phyloP scores from a whole-genome alignment of 2,888 invertebrate species.

The Pandemis cinnamomeana region DNA sequence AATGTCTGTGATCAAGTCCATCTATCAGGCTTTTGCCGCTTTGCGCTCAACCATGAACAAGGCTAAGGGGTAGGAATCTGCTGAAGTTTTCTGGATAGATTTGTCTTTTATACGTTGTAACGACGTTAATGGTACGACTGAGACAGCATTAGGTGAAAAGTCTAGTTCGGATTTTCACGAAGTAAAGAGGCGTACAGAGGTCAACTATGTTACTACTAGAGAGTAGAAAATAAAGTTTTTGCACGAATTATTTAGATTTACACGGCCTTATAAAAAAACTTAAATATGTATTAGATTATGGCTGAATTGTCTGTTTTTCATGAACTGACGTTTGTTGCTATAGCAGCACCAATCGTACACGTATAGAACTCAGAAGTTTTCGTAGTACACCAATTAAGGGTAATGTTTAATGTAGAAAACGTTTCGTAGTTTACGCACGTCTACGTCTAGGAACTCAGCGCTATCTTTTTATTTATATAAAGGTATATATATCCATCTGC shows the following conservation, averaged over 20 bases:
- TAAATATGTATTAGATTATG: too few species aligned
- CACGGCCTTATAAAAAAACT: too few species aligned
- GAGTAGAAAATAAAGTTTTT: background rate
- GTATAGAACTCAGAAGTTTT: too few species aligned
- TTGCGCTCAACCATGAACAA: slow-evolving; percentile 53
- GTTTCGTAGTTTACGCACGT: too few species aligned
- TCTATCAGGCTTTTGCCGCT: slow-evolving; percentile 55
- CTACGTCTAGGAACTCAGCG: too few species aligned
- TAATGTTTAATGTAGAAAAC: too few species aligned
- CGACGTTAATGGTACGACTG: background rate
- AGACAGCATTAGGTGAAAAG: background rate
- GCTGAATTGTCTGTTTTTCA: too few species aligned
- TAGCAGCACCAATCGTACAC: too few species aligned
- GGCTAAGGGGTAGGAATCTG: background rate
- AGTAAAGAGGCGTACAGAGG: background rate
- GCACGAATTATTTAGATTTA: background rate
- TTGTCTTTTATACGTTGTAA: background rate
- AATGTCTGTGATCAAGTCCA: slow-evolving; percentile 59
- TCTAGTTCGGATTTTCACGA: background rate
- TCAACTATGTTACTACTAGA: background rate
- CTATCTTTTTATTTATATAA: too few species aligned
- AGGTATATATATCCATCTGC: too few species aligned
- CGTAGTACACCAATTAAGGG: too few species aligned
- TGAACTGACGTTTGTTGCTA: too few species aligned
- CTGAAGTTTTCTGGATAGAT: background rate